These are phyloP conservation scores for Myxocyprinus asiaticus DNA, from an alignment of 2,113 vertebrate species.

Conservation along the genomic window DNA sequence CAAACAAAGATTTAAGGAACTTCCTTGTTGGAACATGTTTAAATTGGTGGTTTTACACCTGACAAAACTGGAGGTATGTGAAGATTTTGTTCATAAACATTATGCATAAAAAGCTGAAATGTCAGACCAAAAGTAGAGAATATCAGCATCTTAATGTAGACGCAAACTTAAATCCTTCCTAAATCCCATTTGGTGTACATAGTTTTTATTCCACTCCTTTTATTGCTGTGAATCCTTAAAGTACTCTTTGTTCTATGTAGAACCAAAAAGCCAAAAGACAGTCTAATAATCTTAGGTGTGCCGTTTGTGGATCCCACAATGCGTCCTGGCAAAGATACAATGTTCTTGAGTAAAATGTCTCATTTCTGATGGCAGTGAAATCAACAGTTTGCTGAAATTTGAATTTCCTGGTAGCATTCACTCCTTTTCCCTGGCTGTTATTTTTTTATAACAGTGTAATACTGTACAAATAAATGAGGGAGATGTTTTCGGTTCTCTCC, in stretches of 20 bases:
- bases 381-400: slow-evolving; percentile 61
- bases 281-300: background rate
- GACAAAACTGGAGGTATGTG: slow-evolving; percentile 14
- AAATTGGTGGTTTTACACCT: slow-evolving; percentile 45
- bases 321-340: slow-evolving; percentile 17
- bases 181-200: background rate
- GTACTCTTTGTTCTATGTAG: slow-evolving; percentile 19
- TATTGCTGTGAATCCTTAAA: slow-evolving; percentile 20
- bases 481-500: slow-evolving; percentile 36
- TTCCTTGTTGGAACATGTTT: slow-evolving; percentile 26
- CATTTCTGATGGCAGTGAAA: slow-evolving; percentile 23
- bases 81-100: background rate
- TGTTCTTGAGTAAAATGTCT: slow-evolving; percentile 11
- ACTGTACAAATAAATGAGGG: slow-evolving; percentile 70
- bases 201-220: background rate
- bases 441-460: slow-evolving; percentile 64
- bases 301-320: background rate
- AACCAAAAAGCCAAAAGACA: background rate
- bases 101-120: slow-evolving; percentile 4
- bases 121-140: background rate
- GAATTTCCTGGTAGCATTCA: slow-evolving; percentile 59
- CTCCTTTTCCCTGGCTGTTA: slow-evolving; percentile 55
- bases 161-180: too few species aligned
- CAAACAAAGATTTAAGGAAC: slow-evolving; percentile 1
- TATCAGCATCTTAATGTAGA: background rate